Conservation (phyloP, 1,140 invertebrate species). For the Goniozus legneri region DNA sequence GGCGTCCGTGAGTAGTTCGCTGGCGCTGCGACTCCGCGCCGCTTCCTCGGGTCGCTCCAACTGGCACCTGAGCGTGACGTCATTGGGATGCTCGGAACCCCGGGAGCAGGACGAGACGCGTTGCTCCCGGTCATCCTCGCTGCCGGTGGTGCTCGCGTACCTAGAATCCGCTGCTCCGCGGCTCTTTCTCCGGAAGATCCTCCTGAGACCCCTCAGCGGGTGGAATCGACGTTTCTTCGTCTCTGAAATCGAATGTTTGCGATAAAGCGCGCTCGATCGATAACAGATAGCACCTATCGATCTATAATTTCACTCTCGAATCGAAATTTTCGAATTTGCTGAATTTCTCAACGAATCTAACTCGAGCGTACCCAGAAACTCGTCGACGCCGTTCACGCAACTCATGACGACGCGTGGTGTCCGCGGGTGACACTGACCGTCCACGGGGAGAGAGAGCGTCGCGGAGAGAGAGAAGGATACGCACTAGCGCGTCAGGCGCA, state of each 20-base stretch:
- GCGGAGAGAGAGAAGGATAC: no score
- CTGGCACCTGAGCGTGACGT: slow-evolving; percentile 46
- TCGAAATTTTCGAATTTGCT: no score
- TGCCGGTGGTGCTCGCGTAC: slow-evolving; percentile 18
- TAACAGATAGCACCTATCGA: no score
- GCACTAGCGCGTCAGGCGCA: no score
- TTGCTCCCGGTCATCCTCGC: slow-evolving; percentile 24
- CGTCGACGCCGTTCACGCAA: background rate
- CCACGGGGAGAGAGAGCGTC: no score
- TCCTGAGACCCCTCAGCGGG: slow-evolving; percentile 62
- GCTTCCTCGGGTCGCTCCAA: slow-evolving; percentile 51
- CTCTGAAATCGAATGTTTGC: slow-evolving; percentile 54
- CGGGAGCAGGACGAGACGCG: slow-evolving; percentile 13
- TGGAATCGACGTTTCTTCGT: slow-evolving; percentile 65
- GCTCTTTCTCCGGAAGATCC: slow-evolving; percentile 65
- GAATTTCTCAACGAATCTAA: no score
- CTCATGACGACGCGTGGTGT: background rate
- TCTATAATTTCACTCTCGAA: no score
- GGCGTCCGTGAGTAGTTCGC: slow-evolving; percentile 61
- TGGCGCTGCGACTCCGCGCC: slow-evolving; percentile 64
- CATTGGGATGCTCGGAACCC: slow-evolving; percentile 46
- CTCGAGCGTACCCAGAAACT: slow-evolving; percentile 16
- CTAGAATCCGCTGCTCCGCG: slow-evolving; percentile 50
- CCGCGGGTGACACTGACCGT: no score
- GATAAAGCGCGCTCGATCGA: no score